These are phyloP conservation scores for Orientallactaga bullata DNA, from an alignment of 2,113 vertebrate genomes.

Conservation along the genomic window DNA sequence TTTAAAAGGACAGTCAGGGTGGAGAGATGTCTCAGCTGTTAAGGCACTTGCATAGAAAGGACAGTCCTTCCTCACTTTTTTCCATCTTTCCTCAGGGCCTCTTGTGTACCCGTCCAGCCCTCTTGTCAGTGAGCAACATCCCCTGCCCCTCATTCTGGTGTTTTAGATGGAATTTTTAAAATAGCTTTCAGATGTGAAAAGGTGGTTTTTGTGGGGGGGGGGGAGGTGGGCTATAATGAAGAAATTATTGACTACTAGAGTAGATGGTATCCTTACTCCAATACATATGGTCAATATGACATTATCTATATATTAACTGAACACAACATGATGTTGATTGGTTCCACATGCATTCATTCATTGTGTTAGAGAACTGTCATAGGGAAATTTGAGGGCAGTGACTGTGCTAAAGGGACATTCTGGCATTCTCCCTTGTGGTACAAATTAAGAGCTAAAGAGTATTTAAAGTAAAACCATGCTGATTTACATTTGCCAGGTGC, in stretches of 20 bases:
- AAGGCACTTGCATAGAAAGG: too few relatives aligned
- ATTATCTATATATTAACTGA: not conserved
- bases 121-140: not conserved
- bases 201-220: not conserved
- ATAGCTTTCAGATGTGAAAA: not conserved
- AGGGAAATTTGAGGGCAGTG: not conserved
- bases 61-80: not conserved
- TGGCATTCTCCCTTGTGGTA: not conserved
- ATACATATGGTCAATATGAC: not conserved
- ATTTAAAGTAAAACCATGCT: constrained; percentile 28
- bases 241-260: not conserved
- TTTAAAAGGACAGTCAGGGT: not conserved
- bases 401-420: not conserved
- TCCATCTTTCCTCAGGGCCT: not conserved
- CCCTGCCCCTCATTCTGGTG: not conserved
- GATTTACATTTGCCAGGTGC: constrained; percentile 87
- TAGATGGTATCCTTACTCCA: not conserved
- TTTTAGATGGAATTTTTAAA: not conserved
- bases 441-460: constrained; percentile 25
- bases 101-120: too few relatives aligned
- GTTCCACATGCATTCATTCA: not conserved
- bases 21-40: too few relatives aligned
- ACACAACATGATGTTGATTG: not conserved
- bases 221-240: not conserved
- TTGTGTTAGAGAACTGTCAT: not conserved